A percentile compares a stretch with the other conserved stretches of the same genome.
Conservation (phyloP, 2,797 vertebrate species). For the Myotis myotis region DNA sequence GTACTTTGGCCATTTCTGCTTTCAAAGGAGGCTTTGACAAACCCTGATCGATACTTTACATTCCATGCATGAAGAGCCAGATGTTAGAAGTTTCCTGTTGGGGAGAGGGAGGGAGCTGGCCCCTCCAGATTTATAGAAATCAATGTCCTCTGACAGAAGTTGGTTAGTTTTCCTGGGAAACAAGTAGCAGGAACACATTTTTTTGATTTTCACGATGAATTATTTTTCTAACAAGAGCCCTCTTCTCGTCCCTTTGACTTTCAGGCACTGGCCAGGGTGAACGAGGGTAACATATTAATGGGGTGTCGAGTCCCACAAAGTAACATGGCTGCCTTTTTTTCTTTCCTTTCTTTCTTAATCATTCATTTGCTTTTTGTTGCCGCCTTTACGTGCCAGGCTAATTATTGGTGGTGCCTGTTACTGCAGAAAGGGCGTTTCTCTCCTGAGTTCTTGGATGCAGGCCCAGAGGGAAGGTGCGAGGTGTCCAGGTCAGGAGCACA, state of each 20-base stretch:
- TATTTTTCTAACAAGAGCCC: conserved; percentile 80
- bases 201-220: conserved; percentile 81
- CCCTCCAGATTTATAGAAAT: conserved; percentile 92
- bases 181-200: conserved; percentile 74
- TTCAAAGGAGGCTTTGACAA: conserved; percentile 90
- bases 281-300: conserved; percentile 64
- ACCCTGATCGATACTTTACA: conserved; percentile 95
- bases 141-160: conserved; percentile 88
- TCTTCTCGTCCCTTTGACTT: conserved; percentile 76
- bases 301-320: conserved; percentile 61
- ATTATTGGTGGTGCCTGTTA: neutral
- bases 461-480: accelerated
- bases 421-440: neutral
- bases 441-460: neutral
- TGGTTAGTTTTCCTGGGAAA: conserved; percentile 81
- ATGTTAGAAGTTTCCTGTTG: conserved; percentile 96
- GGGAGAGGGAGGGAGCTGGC: conserved; percentile 76
- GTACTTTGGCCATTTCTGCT: conserved; percentile 84
- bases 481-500: neutral
- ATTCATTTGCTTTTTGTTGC: conserved; percentile 14
- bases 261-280: conserved; percentile 60
- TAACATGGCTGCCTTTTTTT: neutral
- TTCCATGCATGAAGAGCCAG: conserved; percentile 97
- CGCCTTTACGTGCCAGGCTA: neutral
- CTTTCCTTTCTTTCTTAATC: neutral